Evolutionary conservation across 2,797 vertebrate genomes (phyloP), one percentile per base, ranked within the genome.

Genomic region (Mormyrops attenuatus): DNA sequence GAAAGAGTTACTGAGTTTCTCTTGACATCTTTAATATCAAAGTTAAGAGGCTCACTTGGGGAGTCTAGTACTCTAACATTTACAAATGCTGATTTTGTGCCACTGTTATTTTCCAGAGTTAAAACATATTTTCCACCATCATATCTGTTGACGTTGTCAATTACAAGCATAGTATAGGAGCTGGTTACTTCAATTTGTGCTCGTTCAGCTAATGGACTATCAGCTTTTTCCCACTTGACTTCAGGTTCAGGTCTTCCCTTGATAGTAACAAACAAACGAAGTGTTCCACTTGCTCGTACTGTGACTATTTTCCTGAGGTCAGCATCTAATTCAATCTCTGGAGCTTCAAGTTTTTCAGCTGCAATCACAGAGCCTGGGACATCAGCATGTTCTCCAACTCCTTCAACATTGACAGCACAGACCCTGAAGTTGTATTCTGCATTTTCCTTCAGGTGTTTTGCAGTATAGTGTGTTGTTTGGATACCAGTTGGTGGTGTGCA

Each of bases 31-130:
- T 98, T 99, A 89, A 99, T 93, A 73, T 96, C 94, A 50, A 99
- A 95, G 93, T 98, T 97, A 92, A 98, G 97, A 91, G 99, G 98
- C 89, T 98, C 97, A 80, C 97, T 98, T 92, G 99, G 99, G 44
- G 98, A 99, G 92, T 99, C 99, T n/a, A 99, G 95, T 15, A 99
- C 99, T 95, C 98, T 96, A 73, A 99, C 98, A 89, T 97, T 99
- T 88, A 99, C 97, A 96, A 96, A 99, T 34, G 98, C 98, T 88
- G 97, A 96, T 92, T 98, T 99, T 92, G 97, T 97, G 93, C 98
- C 99, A 86, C 97, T 97, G 90, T 96, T 97, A 91, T 99, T 99
- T 92, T 99, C 98, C 60, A 99, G 91, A 90, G 97, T 99, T 50
- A 99, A 92, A 89, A 97, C 96, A 89, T 99, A 99, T 94, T 99